phyloP scores from a whole-genome alignment of 1,140 invertebrate genomes.

The Bombus huntii region DNA sequence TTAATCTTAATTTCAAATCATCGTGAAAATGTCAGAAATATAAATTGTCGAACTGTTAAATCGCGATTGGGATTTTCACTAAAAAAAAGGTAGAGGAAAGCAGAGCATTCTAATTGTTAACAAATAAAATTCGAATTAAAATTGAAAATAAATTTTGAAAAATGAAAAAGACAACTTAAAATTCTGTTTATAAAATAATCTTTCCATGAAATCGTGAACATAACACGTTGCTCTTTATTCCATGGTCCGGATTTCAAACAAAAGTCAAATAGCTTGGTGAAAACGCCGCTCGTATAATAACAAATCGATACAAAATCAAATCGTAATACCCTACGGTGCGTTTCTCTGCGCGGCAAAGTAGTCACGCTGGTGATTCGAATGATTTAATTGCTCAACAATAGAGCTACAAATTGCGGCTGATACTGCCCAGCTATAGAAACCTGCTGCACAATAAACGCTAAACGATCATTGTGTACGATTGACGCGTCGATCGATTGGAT shows the following conservation, averaged over 20 bases:
- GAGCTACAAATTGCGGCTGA: slow-evolving; percentile 12
- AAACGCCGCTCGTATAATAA: background rate
- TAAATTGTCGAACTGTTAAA: background rate
- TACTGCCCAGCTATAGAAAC: background rate
- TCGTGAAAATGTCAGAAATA: background rate
- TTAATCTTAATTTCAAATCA: background rate
- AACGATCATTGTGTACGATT: background rate
- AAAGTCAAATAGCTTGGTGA: background rate
- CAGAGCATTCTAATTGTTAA: too few species aligned
- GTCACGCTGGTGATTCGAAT: background rate
- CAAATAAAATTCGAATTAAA: too few species aligned
- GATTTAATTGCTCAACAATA: slow-evolving; percentile 36
- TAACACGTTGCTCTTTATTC: background rate
- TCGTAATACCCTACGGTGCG: background rate
- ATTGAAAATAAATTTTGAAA: too few species aligned
- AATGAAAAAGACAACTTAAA: too few species aligned
- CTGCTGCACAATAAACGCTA: background rate
- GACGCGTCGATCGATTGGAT: background rate
- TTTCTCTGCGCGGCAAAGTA: background rate
- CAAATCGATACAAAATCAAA: background rate
- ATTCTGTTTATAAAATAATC: too few species aligned
- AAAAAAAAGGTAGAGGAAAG: too few species aligned
- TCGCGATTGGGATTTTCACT: too few species aligned
- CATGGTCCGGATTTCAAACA: background rate
- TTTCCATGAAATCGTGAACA: background rate